Conservation (phyloP, 2,113 vertebrate genomes). For the Erythrocebus patas region DNA sequence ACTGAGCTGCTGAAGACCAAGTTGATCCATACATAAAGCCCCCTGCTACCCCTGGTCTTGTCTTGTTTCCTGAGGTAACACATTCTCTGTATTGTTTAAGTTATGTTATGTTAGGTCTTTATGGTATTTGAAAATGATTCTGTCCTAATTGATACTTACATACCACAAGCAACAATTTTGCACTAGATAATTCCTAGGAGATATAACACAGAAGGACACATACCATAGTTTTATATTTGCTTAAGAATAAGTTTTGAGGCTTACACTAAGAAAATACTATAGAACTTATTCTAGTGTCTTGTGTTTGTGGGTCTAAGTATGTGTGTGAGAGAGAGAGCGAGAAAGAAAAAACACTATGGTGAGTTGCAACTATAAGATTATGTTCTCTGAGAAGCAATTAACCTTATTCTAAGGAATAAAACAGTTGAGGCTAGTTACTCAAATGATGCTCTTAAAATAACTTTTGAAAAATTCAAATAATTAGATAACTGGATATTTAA, state of each 20-base stretch:
- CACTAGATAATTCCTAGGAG: not conserved
- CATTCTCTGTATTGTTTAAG: not conserved
- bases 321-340: rapidly evolving
- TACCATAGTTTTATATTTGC: not conserved
- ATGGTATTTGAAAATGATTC: not conserved
- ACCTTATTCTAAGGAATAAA: not conserved
- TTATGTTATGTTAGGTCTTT: not conserved
- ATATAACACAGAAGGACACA: not conserved
- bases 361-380: not conserved
- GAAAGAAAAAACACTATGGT: not conserved
- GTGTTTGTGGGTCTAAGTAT: not conserved
- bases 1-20: not conserved
- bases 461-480: not conserved
- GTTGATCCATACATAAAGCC: not conserved
- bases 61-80: not conserved
- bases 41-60: not conserved
- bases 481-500: not conserved
- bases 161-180: not conserved
- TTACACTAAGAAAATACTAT: not conserved
- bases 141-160: not conserved
- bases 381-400: not conserved
- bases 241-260: not conserved
- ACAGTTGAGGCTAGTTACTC: not conserved
- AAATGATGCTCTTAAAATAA: conserved; percentile 19
- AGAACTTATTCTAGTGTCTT: not conserved